Conservation (phyloP, 2,113 vertebrate genomes). For the Psettodes erumei region DNA sequence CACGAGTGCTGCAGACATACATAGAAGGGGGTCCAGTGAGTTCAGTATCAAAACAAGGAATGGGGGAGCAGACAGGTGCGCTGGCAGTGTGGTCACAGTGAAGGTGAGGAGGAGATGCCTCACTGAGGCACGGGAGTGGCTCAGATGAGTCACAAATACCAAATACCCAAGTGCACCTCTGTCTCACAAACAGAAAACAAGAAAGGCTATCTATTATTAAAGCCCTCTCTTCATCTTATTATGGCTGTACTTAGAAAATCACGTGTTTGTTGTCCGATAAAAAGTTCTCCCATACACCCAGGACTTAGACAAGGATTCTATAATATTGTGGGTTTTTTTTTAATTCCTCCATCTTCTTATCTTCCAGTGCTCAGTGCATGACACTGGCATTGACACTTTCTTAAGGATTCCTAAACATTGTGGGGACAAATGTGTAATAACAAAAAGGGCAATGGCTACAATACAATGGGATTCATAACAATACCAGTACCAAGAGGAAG, state of each 20-base stretch:
- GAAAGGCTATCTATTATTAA: constrained; percentile 43
- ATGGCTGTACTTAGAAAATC: constrained; percentile 8
- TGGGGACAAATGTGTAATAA: background rate
- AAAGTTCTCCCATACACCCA: constrained; percentile 18
- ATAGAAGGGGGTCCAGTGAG: constrained; percentile 29
- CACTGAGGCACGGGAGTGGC: constrained; percentile 12
- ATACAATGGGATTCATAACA: background rate
- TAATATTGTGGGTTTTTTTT: constrained; percentile 10
- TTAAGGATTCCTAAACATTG: background rate
- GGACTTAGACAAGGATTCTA: background rate
- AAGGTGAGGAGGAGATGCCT: constrained; percentile 70
- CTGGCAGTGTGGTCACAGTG: constrained; percentile 69
- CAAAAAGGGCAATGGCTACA: background rate
- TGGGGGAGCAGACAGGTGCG: constrained; percentile 42
- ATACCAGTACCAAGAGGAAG: background rate
- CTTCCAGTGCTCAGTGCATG: background rate
- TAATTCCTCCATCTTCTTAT: background rate
- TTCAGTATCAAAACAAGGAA: constrained; percentile 53
- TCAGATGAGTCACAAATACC: constrained; percentile 53
- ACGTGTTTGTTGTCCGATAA: constrained; percentile 20
- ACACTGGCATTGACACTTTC: background rate
- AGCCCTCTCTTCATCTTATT: constrained; percentile 35
- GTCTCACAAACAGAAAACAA: constrained; percentile 13
- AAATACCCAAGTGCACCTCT: constrained; percentile 13
- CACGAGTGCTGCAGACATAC: constrained; percentile 48